Percentiles rank a stretch among this genome's conserved stretches.
phyloP scores from a whole-genome alignment of 1,140 invertebrate genomes.

The Cotesia chilonis region DNA sequence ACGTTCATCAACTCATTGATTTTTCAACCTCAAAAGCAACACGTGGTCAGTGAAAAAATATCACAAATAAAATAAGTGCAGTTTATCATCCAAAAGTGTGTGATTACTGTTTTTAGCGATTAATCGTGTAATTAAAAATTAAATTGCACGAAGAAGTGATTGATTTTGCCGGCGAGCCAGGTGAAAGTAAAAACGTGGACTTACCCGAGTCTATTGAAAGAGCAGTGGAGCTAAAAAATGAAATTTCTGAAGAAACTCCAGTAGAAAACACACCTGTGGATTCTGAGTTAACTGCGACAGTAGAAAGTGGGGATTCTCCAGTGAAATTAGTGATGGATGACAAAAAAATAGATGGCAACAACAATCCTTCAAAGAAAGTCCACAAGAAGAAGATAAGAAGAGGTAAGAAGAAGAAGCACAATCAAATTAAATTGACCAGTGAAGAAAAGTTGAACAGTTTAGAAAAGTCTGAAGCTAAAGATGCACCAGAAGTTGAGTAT shows the following conservation, averaged over 20 bases:
- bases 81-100: too few relatives aligned
- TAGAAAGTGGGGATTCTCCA: neutral
- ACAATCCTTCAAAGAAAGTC: conserved; percentile 62
- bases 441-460: conserved; percentile 52
- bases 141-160: too few relatives aligned
- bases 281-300: conserved; percentile 33
- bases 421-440: conserved; percentile 39
- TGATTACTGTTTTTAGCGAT: too few relatives aligned
- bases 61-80: too few relatives aligned
- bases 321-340: conserved; percentile 34
- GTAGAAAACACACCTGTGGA: conserved; percentile 49
- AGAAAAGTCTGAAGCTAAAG: conserved; percentile 45
- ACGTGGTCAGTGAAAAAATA: too few relatives aligned
- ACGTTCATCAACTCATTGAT: too few relatives aligned
- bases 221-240: conserved; percentile 85
- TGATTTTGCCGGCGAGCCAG: conserved; percentile 38
- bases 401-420: conserved; percentile 65
- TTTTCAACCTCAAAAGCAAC: too few relatives aligned
- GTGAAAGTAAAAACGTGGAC: conserved; percentile 43
- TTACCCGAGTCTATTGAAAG: conserved; percentile 88
- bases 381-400: conserved; percentile 79
- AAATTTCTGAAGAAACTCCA: conserved; percentile 75
- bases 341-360: conserved; percentile 50
- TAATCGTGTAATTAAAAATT: too few relatives aligned
- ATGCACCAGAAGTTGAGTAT: conserved; percentile 68